Conservation (phyloP, 2,888 invertebrate genomes). For the Archaeoteleia sp. region DNA sequence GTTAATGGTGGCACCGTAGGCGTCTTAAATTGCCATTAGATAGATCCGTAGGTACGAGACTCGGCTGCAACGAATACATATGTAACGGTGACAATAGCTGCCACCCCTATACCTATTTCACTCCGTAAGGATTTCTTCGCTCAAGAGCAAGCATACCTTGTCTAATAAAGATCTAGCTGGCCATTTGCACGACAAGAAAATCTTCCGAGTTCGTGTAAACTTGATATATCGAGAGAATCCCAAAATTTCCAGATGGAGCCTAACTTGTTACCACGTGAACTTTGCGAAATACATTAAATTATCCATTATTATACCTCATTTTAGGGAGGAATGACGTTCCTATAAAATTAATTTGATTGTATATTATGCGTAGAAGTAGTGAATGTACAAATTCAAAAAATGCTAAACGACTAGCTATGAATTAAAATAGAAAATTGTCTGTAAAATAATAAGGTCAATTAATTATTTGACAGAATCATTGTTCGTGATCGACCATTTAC, state of each 20-base stretch:
- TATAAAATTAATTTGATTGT: no score
- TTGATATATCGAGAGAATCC: slow-evolving; percentile 24
- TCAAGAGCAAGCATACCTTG: slow-evolving; percentile 28
- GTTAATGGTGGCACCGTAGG: slow-evolving; percentile 64
- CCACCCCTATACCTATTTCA: slow-evolving; percentile 30
- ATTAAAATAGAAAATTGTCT: no score
- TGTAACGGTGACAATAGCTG: slow-evolving; percentile 43
- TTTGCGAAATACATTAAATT: not conserved
- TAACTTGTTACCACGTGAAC: not conserved
- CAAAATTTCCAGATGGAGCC: not conserved
- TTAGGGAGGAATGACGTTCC: no score
- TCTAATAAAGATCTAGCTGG: slow-evolving; percentile 51
- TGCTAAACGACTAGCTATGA: no score
- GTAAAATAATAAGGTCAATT: no score
- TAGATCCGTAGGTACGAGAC: slow-evolving; percentile 68
- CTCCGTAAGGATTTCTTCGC: slow-evolving; percentile 36
- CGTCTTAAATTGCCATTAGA: slow-evolving; percentile 71
- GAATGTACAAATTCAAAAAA: no score
- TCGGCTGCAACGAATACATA: slow-evolving; percentile 34
- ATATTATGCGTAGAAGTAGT: no score
- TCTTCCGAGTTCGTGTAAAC: slow-evolving; percentile 35
- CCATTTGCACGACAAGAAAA: slow-evolving; percentile 38
- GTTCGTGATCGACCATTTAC: no score
- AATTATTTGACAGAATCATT: no score
- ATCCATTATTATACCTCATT: not conserved